Evolutionary conservation across 1,140 invertebrate genomes (phyloP), one percentile per base, ranked within the genome.

Genomic region (Drosophila eugracilis): DNA sequence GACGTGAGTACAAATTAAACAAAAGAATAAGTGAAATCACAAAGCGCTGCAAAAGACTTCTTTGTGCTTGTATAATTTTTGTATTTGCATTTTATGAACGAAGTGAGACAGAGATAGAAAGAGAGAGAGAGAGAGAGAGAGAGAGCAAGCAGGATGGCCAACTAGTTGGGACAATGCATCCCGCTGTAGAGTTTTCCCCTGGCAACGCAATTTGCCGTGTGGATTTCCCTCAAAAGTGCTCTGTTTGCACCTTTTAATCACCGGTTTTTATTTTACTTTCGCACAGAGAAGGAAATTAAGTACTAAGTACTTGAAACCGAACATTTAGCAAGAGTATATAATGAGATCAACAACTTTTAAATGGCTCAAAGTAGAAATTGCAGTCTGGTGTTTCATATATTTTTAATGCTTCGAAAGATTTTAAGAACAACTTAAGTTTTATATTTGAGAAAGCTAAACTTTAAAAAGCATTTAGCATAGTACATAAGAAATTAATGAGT

Each of bases 21-120:
- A 84, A 86, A 73, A 69, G 72, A 67, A 65, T 73, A 76, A 84
- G 76, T 76, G 57, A 72, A 59, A 67, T 54, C 55, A 59, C 71
- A 85, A 72, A 85, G 77, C 76, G 78, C 57, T 79, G 57, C 41
- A 67, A 54, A 50, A 62, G 37, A 67, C 52, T 62, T 21, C 37
- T 37, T 42, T 37, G 34, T 53, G 55, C 22, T 45, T 63, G 80
- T 65, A 62, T 60, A 79, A 83, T 72, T 85, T 54, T 14, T 58
- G 22, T 70, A 80, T 85, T 85, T 85, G 53, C 65, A 85, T 79
- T 85, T 71, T 30, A 41, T 30, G 32, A 28, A 12, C 7, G 26
- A n/a, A n/a, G n/a, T n/a, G n/a, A n/a, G n/a, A n/a, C n/a, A n/a
- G n/a, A n/a, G n/a, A n/a, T n/a, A n/a, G n/a, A n/a, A n/a, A n/a